Base-by-base conservation (phyloP, 2,113 vertebrate genomes). In the Percina caprodes region DNA sequence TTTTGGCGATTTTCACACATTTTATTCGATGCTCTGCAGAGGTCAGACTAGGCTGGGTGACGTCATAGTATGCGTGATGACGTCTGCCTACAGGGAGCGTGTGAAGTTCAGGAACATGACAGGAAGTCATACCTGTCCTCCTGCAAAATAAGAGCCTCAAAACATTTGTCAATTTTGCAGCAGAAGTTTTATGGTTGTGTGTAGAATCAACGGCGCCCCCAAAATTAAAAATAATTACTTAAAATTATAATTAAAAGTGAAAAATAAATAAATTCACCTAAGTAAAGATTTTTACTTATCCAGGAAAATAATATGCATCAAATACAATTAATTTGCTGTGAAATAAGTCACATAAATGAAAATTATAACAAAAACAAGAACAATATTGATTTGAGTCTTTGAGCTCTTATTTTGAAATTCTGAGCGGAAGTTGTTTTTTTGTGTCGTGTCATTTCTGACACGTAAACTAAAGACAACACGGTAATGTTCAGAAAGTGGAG, bases 391-490 rank as follows among this genome's bases (percentile, higher is more conserved):
- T 39, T 39, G 39, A 39, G 4, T 2, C 9, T 21, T n/a, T 52
- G 51, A 52, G 51, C 51, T 39, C 30, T 87, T 87, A 68, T 67
- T 87, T 65, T 77, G 55, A 81, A 76, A 71, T 9, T 3, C 2
- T 15, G 1, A 65, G 23, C 77, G 77, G 85, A 89, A 62, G 51
- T 79, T 4, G 0, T 19, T 7, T 5, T n/a, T 26, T 3, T 5
- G 6, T 15, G 45, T 6, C 0, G 23, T 3, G 0, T 1, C 39
- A 39, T 39, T 0, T 0, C 11, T 54, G 19, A 74, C 35, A 1
- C 35, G 8, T 24, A 49, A 66, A 42, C 4, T 49, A 21, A 69
- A 76, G 24, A 14, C 0, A 10, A 9, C 13, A n/a, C 8, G 11
- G 5, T 0, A 1, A 6, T 3, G 35, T 23, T 56, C 19, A 19